phyloP scores from a whole-genome alignment of 2,888 invertebrate species.

The Brachycybe producta region DNA sequence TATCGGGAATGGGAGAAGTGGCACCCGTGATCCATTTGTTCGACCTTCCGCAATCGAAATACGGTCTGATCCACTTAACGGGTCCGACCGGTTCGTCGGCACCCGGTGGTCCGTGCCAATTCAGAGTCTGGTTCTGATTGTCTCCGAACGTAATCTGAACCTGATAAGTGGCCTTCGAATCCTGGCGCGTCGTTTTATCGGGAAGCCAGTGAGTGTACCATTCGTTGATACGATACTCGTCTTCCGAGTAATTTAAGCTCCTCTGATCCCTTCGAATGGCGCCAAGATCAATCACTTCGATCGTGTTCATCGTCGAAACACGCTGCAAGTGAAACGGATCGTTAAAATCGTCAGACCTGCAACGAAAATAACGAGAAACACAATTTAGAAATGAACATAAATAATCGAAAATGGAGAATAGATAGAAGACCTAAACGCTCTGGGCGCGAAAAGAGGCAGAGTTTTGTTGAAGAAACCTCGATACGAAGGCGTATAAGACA shows the following conservation, averaged over 20 bases:
- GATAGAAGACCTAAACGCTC: slow-evolving; percentile 52
- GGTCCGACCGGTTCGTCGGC: slow-evolving; percentile 85
- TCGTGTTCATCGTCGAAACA: slow-evolving; percentile 88
- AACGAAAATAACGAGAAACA: slow-evolving; percentile 25
- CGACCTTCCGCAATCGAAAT: slow-evolving; percentile 88
- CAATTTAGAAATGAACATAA: slow-evolving; percentile 3
- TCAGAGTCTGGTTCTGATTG: slow-evolving; percentile 88
- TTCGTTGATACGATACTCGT: slow-evolving; percentile 80
- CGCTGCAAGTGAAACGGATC: slow-evolving; percentile 90
- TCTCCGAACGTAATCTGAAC: slow-evolving; percentile 85
- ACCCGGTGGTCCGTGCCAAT: slow-evolving; percentile 86
- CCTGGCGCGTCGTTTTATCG: slow-evolving; percentile 66
- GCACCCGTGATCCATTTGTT: slow-evolving; percentile 93
- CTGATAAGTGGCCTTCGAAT: slow-evolving; percentile 73
- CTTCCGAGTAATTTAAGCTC: slow-evolving; percentile 77
- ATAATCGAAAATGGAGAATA: background rate
- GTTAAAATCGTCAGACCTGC: slow-evolving; percentile 77
- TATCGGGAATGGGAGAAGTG: slow-evolving; percentile 87
- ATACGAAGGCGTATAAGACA: slow-evolving; percentile 86
- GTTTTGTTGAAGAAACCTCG: slow-evolving; percentile 94
- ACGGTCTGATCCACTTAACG: slow-evolving; percentile 84
- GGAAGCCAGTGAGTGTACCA: slow-evolving; percentile 90
- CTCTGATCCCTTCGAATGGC: slow-evolving; percentile 64
- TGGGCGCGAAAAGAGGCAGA: slow-evolving; percentile 81
- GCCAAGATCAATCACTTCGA: slow-evolving; percentile 71